Evolutionary conservation across 2,797 vertebrate genomes (phyloP).

Genomic region (Pangasius macronema): DNA sequence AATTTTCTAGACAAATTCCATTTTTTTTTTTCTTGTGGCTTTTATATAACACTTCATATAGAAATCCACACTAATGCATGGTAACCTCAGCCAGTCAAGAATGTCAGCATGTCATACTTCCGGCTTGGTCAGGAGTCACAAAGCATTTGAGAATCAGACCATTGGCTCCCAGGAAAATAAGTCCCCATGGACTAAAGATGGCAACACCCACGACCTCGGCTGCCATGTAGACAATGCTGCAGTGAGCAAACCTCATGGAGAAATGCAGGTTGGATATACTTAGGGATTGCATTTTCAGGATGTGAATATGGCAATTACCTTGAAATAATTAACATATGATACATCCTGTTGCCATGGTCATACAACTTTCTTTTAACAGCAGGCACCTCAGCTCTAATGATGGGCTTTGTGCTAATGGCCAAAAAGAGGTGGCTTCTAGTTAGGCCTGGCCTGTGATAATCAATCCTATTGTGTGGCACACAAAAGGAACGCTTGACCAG

Average conservation of each 20-base stretch:
- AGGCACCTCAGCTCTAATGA: not conserved
- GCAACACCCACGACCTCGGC: conserved; percentile 17
- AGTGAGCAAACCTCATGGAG: conserved; percentile 2
- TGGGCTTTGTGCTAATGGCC: not conserved
- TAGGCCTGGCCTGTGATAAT: conserved; percentile 22
- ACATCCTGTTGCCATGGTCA: conserved; percentile 19
- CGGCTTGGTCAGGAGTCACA: conserved; percentile 6
- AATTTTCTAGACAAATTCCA: not conserved
- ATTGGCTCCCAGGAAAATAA: conserved; percentile 8
- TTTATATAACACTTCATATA: not conserved
- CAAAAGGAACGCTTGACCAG: conserved; percentile 24
- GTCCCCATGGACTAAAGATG: conserved; percentile 1
- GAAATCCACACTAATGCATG: not conserved
- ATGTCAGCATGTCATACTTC: not conserved
- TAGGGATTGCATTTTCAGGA: not conserved
- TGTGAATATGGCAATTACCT: not conserved
- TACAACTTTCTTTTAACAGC: not conserved
- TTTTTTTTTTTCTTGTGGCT: not conserved
- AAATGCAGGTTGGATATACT: not conserved
- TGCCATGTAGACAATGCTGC: conserved; percentile 2
- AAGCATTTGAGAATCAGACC: conserved; percentile 12
- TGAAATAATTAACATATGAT: not conserved
- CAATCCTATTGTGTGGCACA: conserved; percentile 35
- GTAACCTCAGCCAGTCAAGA: not conserved
- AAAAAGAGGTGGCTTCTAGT: conserved; percentile 24